phyloP scores from a whole-genome alignment of 2,797 vertebrate species.

The Helicolenus hilgendorfi region DNA sequence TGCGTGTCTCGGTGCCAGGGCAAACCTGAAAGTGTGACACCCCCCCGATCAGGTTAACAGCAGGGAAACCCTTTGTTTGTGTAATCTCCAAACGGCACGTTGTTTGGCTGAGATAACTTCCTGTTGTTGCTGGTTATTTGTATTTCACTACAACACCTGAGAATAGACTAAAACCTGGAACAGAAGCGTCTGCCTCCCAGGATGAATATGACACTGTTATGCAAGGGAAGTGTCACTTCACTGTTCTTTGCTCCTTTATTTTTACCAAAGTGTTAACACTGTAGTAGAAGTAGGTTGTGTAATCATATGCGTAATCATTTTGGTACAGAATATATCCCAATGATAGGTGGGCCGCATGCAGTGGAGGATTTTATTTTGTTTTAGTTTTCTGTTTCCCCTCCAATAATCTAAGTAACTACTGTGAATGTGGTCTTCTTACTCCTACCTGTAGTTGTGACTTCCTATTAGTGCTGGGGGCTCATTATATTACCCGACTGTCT shows the following conservation, averaged over 20 bases:
- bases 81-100: neutral
- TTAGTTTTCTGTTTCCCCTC: neutral
- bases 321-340: neutral
- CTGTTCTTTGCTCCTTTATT: constrained; percentile 50
- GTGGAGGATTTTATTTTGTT: constrained; percentile 19
- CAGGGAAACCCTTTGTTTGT: constrained; percentile 20
- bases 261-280: constrained; percentile 57
- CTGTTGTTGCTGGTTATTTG: constrained; percentile 13
- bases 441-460: neutral
- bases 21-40: neutral
- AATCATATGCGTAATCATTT: constrained; percentile 41
- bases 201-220: constrained; percentile 26
- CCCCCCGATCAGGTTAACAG: neutral
- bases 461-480: neutral
- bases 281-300: constrained; percentile 54
- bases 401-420: neutral
- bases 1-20: neutral
- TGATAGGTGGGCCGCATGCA: neutral
- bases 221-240: constrained; percentile 53
- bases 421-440: neutral
- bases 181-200: neutral
- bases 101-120: constrained; percentile 35
- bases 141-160: constrained; percentile 20
- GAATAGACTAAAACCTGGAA: constrained; percentile 14
- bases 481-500: neutral